Conservation (phyloP, 30 jellyfish, hydroid and myxozoan species). For the Aurelia aurita region DNA sequence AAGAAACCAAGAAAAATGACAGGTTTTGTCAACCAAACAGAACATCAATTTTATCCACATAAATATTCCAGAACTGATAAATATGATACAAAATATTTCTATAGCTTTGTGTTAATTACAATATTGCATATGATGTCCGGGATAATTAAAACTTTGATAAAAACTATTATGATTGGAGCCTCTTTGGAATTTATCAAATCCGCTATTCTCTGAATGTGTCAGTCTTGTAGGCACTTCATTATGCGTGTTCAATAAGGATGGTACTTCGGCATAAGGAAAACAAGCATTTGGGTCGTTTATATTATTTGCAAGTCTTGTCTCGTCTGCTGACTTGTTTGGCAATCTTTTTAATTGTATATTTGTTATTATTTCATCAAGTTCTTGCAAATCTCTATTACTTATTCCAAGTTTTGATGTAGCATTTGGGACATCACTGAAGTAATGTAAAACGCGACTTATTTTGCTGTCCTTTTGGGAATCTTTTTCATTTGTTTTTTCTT, state of each 20-base stretch:
- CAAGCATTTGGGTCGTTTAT: constrained; percentile 52
- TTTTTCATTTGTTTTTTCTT: not conserved
- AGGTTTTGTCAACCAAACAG: no score
- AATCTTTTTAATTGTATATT: constrained; percentile 29
- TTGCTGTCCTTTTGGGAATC: constrained; percentile 1
- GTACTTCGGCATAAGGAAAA: constrained; percentile 55
- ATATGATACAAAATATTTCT: no score
- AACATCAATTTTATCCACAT: no score
- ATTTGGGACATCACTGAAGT: constrained; percentile 40
- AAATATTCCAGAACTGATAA: no score
- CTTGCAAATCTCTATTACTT: not conserved
- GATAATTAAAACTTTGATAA: constrained; percentile 2
- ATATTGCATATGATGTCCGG: not conserved
- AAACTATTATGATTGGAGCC: not conserved
- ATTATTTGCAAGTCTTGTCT: constrained; percentile 7
- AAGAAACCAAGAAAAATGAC: no score
- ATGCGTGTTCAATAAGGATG: constrained; percentile 4
- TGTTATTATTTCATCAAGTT: constrained; percentile 10
- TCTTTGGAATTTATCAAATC: constrained; percentile 38
- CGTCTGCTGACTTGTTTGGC: constrained; percentile 34
- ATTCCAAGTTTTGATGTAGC: not conserved
- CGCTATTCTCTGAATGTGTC: constrained; percentile 51
- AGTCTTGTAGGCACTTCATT: constrained; percentile 17
- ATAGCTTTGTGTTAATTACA: not conserved
- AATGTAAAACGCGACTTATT: constrained; percentile 46